Evolutionary conservation across 2,888 invertebrate genomes (phyloP).

Genomic region (Rhodophaea formosa): DNA sequence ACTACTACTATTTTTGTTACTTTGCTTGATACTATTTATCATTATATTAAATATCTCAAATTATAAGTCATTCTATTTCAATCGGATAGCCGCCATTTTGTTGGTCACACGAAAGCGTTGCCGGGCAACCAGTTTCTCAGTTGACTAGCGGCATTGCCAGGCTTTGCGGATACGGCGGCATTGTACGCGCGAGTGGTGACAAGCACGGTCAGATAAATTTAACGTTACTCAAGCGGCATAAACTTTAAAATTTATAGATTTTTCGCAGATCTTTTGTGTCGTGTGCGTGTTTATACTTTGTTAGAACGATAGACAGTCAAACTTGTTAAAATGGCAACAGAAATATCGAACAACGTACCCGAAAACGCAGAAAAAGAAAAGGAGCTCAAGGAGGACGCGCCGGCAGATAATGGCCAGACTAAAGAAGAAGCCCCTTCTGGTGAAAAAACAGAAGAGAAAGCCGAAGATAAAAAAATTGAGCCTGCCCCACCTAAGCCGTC

Average conservation of each 20-base stretch:
- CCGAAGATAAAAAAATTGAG: constrained; percentile 81
- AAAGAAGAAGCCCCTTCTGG: constrained; percentile 69
- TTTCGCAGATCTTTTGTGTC: constrained; percentile 33
- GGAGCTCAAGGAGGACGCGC: constrained; percentile 78
- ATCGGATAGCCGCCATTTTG: constrained; percentile 45
- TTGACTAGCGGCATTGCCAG: constrained; percentile 34
- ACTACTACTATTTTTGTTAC: no score
- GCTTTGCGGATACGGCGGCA: constrained; percentile 26
- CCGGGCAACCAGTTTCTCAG: constrained; percentile 45
- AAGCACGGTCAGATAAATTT: constrained; percentile 31
- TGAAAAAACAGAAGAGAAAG: constrained; percentile 72
- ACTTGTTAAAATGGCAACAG: constrained; percentile 84
- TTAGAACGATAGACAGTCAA: constrained; percentile 32
- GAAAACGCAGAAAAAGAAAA: constrained; percentile 83
- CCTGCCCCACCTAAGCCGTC: constrained; percentile 87
- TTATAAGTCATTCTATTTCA: not conserved
- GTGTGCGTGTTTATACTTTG: constrained; percentile 38
- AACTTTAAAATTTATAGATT: constrained; percentile 32
- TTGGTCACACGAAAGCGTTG: constrained; percentile 40
- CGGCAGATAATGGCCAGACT: constrained; percentile 70
- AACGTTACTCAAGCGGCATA: constrained; percentile 33
- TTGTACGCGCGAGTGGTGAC: constrained; percentile 20
- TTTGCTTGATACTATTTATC: no score
- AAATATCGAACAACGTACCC: constrained; percentile 87
- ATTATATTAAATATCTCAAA: no score